phyloP scores from a whole-genome alignment of 2,888 invertebrate species.

The Cosmopolites sordidus region DNA sequence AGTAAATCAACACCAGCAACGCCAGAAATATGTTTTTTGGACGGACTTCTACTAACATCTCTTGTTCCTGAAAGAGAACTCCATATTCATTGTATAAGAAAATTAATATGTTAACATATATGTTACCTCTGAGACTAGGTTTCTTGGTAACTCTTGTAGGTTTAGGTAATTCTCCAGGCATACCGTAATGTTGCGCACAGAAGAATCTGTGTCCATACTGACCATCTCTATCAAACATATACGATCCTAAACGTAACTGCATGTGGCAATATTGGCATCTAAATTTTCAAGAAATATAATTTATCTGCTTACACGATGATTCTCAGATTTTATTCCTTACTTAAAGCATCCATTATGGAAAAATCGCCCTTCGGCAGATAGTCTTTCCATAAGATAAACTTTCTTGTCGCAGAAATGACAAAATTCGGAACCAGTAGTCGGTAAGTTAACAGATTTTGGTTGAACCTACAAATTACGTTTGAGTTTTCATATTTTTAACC shows the following conservation, averaged over 20 bases:
- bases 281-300: not conserved
- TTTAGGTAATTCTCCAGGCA: slow-evolving; percentile 49
- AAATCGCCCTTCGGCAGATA: slow-evolving; percentile 84
- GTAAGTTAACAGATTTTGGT: slow-evolving; percentile 49
- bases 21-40: slow-evolving; percentile 50
- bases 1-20: slow-evolving; percentile 52
- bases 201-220: slow-evolving; percentile 67
- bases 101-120: too few species aligned
- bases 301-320: slow-evolving; percentile 5
- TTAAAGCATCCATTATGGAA: slow-evolving; percentile 89
- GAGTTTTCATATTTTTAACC: too few species aligned
- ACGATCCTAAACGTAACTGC: slow-evolving; percentile 75
- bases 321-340: too few species aligned
- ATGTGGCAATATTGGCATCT: slow-evolving; percentile 88
- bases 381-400: slow-evolving; percentile 90
- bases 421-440: slow-evolving; percentile 65
- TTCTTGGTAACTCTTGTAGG: slow-evolving; percentile 37
- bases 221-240: slow-evolving; percentile 67
- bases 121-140: slow-evolving; percentile 33
- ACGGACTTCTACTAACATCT: slow-evolving; percentile 46
- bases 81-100: not conserved
- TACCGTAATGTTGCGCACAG: slow-evolving; percentile 70
- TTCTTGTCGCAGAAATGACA: slow-evolving; percentile 87
- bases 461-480: too few species aligned
- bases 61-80: slow-evolving; percentile 18